Evolutionary conservation across 2,797 vertebrate species (phyloP), one percentile per base, ranked within the genome.

Genomic region (Megaceryle alcyon): DNA sequence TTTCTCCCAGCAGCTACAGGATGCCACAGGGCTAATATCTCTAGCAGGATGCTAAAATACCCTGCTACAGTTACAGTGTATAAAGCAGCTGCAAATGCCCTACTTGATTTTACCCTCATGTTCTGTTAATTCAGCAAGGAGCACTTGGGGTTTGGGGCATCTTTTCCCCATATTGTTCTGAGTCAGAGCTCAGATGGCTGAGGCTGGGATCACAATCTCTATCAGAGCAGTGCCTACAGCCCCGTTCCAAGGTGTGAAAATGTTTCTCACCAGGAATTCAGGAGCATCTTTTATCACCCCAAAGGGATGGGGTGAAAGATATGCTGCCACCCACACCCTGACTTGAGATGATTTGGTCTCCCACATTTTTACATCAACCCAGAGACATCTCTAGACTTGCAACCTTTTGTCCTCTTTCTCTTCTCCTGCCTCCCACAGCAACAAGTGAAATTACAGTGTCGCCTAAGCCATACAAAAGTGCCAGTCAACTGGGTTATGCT

Each of bases 11-110:
- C 86, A 95, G 61, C 78, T 88, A 35, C 72, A 63, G 64, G 86
- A 68, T 6, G 35, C 81, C 63, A 65, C 5, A 0, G 90, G 95
- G 90, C 75, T 89, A 93, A 14, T 68, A 44, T 29, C 88, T 95
- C 70, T 90, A 77, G 82, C 86, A 95, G 92, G 92, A 86, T 48
- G 41, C 69, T 71, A 12, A 77, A 92, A 73, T 51, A 66, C 66
- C 56, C 88, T 94, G 92, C 63, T 82, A 87, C 69, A 66, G 66
- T 88, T 81, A 91, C 25, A 13, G 44, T 2, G 31, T 33, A 65
- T 28, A 71, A 63, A 92, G 59, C 90, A 84, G 70, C 81, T 73
- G 48, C 78, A 90, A 85, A 87, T 33, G 18, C 22, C 41, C 86
- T 72, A 23, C 68, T 90, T 90, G 43, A 70, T 82, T 86, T 91